A percentile compares a stretch with the other conserved stretches of the same genome.
Evolutionary conservation across 2,113 vertebrate genomes (phyloP).

Genomic region (Pygoscelis antarcticus): DNA sequence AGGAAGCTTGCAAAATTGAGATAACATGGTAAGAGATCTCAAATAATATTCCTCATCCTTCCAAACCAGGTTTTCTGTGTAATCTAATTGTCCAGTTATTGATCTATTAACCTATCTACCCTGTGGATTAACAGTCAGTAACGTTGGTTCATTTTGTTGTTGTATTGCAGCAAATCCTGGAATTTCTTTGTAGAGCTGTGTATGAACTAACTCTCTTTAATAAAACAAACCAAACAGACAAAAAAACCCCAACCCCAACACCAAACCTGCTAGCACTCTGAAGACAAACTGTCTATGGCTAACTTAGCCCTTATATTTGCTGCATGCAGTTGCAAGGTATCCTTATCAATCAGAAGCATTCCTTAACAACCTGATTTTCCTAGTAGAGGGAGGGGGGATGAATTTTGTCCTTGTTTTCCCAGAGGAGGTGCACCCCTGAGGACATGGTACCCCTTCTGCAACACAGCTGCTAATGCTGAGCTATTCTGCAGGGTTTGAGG

Average conservation of each 20-base stretch:
- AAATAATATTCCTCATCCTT: not conserved
- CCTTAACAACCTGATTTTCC: not conserved
- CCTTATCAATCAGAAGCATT: not conserved
- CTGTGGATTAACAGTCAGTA: not conserved
- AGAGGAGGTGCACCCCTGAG: not conserved
- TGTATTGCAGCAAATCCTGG: not conserved
- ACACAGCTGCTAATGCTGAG: not conserved
- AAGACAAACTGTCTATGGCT: not conserved
- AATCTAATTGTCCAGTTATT: not conserved
- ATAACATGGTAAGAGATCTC: not conserved
- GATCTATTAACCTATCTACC: not conserved
- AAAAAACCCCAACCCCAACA: not conserved
- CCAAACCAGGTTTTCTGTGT: not conserved
- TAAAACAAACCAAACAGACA: fast-evolving
- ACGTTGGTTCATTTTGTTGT: not conserved
- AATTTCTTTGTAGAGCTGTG: not conserved
- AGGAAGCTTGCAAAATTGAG: not conserved
- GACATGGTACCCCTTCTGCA: fast-evolving
- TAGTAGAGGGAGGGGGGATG: not conserved
- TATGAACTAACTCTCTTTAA: not conserved
- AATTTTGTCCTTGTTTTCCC: not conserved
- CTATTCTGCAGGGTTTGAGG: not conserved
- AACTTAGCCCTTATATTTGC: not conserved
- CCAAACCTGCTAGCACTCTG: not conserved
- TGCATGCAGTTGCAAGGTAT: not conserved